Base-by-base conservation (phyloP, 2,113 vertebrate species). In the Podocnemis expansa region DNA sequence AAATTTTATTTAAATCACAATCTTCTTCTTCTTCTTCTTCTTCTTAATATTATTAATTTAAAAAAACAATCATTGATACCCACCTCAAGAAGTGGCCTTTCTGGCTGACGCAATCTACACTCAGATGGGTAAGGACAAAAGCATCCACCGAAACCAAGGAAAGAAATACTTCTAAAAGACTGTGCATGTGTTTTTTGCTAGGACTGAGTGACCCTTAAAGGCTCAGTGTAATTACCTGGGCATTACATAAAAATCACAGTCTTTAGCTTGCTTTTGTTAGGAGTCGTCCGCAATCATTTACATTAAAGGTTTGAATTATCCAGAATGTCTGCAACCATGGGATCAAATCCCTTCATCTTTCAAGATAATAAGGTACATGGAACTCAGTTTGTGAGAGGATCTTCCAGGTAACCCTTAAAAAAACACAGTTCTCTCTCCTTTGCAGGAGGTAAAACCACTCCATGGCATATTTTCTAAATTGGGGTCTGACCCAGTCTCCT, bases 231-330 rank as follows among this genome's bases (percentile, higher is more conserved):
- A 91, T 95, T 90, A 38, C 31, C 22, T 87, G 67, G 89, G 83
- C 67, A 76, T 43, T 14, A 94, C 88, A 89, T 79, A 88, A 89
- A 93, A 89, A 80, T 86, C 0, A 1, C n/a, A 91, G 12, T 1
- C 3, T 93, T 96, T 96, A 73, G 87, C 94, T 97, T 96, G 91
- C 88, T 95, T 95, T 93, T 84, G 2, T 84, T 94, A 34, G 91
- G 89, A 97, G 58, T 96, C 92, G 93, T 90, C 1, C 0, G 70
- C 89, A 89, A 92, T 63, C 63, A 88, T 93, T 21, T 96, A 73
- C 93, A 90, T 97, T 97, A 96, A 96, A 70, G 79, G 24, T 93
- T 47, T 94, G 78, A 96, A 91, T 97, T 85, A 90, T 43, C 80
- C 79, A 70, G 56, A 52, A 82, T 91, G 78, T 27, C 41, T 38